Conservation (phyloP, 2,113 vertebrate species). For the Poeciliopsis occidentalis region DNA sequence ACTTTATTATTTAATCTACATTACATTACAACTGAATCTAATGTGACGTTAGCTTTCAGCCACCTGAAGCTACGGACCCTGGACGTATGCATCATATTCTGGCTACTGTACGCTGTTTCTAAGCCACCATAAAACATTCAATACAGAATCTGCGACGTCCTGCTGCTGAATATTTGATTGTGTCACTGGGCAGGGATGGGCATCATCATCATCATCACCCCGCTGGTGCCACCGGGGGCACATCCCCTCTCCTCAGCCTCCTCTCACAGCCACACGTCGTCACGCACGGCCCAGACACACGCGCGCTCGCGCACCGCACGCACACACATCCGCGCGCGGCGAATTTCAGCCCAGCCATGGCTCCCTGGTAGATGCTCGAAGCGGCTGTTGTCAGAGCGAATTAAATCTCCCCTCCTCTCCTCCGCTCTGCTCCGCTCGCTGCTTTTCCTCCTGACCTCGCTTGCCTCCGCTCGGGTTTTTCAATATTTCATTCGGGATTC, state of each 20-base stretch:
- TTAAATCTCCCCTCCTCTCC: conserved; percentile 65
- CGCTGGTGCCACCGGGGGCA: conserved; percentile 65
- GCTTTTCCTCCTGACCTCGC: conserved; percentile 83
- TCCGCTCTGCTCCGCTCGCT: conserved; percentile 46
- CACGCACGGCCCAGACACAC: conserved; percentile 44
- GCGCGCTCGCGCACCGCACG: conserved; percentile 40
- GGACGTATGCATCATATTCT: too few species aligned
- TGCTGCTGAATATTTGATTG: conserved; percentile 20
- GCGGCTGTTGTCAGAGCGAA: conserved; percentile 78
- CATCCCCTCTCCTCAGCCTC: conserved; percentile 61
- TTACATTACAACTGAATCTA: too few species aligned
- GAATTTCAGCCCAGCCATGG: conserved; percentile 74
- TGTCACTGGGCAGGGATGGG: conserved; percentile 63
- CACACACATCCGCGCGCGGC: conserved; percentile 39
- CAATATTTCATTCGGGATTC: conserved; percentile 79
- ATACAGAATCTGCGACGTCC: neutral
- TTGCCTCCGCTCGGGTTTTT: conserved; percentile 77
- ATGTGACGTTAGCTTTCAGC: too few species aligned
- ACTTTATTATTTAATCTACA: too few species aligned
- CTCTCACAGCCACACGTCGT: conserved; percentile 63
- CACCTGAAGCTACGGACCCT: too few species aligned
- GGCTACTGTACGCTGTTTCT: too few species aligned
- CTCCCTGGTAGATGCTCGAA: conserved; percentile 76
- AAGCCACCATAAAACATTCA: neutral
- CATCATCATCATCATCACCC: conserved; percentile 53